Evolutionary conservation across 2,888 invertebrate species (phyloP), one percentile per base, ranked within the genome.

Genomic region (Melangyna quadrimaculata): DNA sequence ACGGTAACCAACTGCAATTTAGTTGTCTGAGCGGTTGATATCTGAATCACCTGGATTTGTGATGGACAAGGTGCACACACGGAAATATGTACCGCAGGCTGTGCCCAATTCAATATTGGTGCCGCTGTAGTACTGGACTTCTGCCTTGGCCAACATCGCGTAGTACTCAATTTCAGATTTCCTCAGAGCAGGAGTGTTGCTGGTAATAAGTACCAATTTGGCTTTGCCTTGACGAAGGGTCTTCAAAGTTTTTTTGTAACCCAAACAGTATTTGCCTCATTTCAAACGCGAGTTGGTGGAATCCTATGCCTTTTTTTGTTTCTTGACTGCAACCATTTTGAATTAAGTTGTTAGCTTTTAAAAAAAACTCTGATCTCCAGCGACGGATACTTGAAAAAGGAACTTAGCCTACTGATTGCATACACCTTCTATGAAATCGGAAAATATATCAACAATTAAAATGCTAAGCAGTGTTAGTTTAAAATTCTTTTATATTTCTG

Each of bases 81-180:
- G 94, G 95, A 99, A 99, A 93, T 99, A 99, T 94, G 98, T 99
- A 93, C 99, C 99, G 91, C 99, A 99, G 22, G 99, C 99, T 78
- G 99, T 99, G 88, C 99, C 99, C 89, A 99, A 94, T 93, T 99
- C 99, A 90, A 99, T 99, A 93, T 99, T 99, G 94, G 98, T 99
- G 71, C 99, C 99, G 88, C 97, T 97, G 94, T 99, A 99, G 92
- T 99, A 99, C 92, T 99, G 99, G 65, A 99, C 99, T 88, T 99
- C 99, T 80, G 99, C 99, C 93, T 99, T 99, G 53, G 99, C 98
- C 93, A 99, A 94, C 96, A 99, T 98, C 78, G 99, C 99, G 91
- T 99, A 99, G 93, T 99, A 99, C 92, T 99, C 99, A 92, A 99
- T 99, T 93, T 99, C 99, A 1, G 98, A 98, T 94, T 98, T 98